These are phyloP conservation scores for Embiotoca jacksoni DNA, from an alignment of 2,113 vertebrate species.

Conservation along the genomic window DNA sequence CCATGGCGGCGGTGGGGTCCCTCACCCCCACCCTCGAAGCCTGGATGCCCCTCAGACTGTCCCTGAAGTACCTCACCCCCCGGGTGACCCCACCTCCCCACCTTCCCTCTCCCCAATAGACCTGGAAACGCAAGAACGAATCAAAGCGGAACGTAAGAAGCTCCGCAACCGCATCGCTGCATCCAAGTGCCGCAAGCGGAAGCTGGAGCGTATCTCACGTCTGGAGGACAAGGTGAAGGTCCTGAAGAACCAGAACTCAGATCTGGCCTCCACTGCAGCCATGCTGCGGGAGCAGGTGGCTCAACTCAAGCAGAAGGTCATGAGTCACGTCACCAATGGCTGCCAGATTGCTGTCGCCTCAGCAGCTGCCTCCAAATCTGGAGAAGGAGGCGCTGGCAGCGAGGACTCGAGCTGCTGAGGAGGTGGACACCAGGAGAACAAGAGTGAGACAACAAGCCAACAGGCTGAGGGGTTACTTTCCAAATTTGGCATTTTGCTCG, in stretches of 20 bases:
- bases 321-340: slow-evolving; percentile 95
- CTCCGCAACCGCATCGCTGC: slow-evolving; percentile 95
- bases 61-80: slow-evolving; percentile 87
- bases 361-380: slow-evolving; percentile 17
- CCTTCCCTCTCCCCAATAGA: slow-evolving; percentile 91
- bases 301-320: slow-evolving; percentile 95
- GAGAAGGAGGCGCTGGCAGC: slow-evolving; percentile 22
- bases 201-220: slow-evolving; percentile 94
- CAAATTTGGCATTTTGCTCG: slow-evolving; percentile 1
- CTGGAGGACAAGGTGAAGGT: slow-evolving; percentile 95
- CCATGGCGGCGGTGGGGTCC: slow-evolving; percentile 29
- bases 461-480: slow-evolving; percentile 6
- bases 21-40: slow-evolving; percentile 51
- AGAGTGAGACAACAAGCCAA: background rate
- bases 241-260: slow-evolving; percentile 94
- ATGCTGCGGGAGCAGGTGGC: slow-evolving; percentile 93
- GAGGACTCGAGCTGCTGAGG: slow-evolving; percentile 70
- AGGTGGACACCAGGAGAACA: background rate
- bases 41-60: slow-evolving; percentile 95
- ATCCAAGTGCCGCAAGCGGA: slow-evolving; percentile 95
- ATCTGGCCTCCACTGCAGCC: slow-evolving; percentile 93
- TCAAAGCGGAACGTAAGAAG: slow-evolving; percentile 94
- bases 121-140: slow-evolving; percentile 94
- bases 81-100: slow-evolving; percentile 83
- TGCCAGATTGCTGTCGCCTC: slow-evolving; percentile 79